Evolutionary conservation across 2,113 vertebrate genomes (phyloP), one percentile per base, ranked within the genome.

Genomic region (Saguinus imperator): DNA sequence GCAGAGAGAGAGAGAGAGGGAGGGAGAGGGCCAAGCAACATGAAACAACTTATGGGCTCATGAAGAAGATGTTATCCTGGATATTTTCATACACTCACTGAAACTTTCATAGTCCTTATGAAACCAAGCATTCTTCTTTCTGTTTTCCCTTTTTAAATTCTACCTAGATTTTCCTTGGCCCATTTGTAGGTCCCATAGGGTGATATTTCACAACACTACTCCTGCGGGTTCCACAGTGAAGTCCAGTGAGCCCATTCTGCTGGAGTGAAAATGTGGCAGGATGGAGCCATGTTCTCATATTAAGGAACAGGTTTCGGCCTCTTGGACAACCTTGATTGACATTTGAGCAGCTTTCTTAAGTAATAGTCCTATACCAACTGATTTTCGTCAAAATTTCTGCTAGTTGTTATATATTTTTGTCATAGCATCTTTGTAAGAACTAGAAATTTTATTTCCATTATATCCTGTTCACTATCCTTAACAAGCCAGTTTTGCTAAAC

Each of bases 161-260:
- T 48, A 8, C 11, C 7, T 50, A 85, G 73, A 79, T 32, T 61
- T 37, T 50, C 43, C 11, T 86, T 23, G 43, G 40, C 25, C 37
- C 25, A 13, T 64, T 8, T 82, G 13, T 35, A 17, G 76, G 45
- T 7, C 25, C 40, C 45, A 14, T 5, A 12, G 35, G 37, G 14
- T 13, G 82, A 7, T 20, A 58, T 25, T 16, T 66, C 20, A 58
- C 57, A 3, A 35, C 1, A 32, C 10, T 0, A 0, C 0, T 4
- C 40, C 35, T 35, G 9, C 9, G 27, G 6, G 18, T 25, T 8
- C n/a, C 29, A 32, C 18, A 18, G 29, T 50, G 52, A 29, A 83
- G 5, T 40, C 13, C 18, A 32, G 27, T 14, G 20, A 13, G 4
- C 17, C 61, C 61, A 64, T 12, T 64, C 35, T 1, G 0, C 40